A percentile compares a stretch with the other conserved stretches of the same genome.
Evolutionary conservation across 2,797 vertebrate species (phyloP).

Genomic region (Sebastes hubbsi): DNA sequence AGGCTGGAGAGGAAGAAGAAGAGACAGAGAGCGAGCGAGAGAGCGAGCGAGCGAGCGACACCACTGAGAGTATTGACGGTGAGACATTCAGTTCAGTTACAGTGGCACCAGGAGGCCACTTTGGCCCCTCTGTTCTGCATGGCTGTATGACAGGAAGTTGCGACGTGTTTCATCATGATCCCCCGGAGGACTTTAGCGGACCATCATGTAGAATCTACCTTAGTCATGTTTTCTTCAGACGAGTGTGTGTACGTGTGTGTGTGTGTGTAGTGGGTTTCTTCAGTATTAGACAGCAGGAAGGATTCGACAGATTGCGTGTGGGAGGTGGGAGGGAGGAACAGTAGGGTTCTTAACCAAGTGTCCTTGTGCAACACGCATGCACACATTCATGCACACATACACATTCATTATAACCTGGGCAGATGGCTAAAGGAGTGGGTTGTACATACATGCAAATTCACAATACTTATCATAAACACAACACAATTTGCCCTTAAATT

Average conservation of each 20-base stretch:
- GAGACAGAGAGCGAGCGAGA: slow-evolving; percentile 16
- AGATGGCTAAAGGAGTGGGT: slow-evolving; percentile 55
- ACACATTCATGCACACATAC: slow-evolving; percentile 15
- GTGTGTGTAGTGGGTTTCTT: slow-evolving; percentile 15
- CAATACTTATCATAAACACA: slow-evolving; percentile 10
- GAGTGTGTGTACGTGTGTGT: slow-evolving; percentile 9
- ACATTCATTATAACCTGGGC: slow-evolving; percentile 40
- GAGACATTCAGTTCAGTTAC: slow-evolving; percentile 70
- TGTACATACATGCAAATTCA: neutral
- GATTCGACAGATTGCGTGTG: slow-evolving; percentile 70
- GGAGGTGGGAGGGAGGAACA: slow-evolving; percentile 64
- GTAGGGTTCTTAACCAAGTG: slow-evolving; percentile 59
- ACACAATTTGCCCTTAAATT: neutral
- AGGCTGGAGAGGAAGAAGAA: slow-evolving; percentile 19
- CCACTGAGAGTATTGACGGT: slow-evolving; percentile 44
- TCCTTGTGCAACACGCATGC: slow-evolving; percentile 29
- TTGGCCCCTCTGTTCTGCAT: slow-evolving; percentile 40
- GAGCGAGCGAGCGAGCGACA: slow-evolving; percentile 35
- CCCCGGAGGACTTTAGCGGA: slow-evolving; percentile 21
- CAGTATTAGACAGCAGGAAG: slow-evolving; percentile 44
- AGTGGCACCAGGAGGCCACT: slow-evolving; percentile 63
- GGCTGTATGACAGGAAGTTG: slow-evolving; percentile 45
- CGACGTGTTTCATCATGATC: slow-evolving; percentile 36
- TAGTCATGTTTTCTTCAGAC: slow-evolving; percentile 47
- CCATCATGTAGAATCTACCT: slow-evolving; percentile 39